phyloP scores from a whole-genome alignment of 2,888 invertebrate genomes.

The Tetramorium bicarinatum region DNA sequence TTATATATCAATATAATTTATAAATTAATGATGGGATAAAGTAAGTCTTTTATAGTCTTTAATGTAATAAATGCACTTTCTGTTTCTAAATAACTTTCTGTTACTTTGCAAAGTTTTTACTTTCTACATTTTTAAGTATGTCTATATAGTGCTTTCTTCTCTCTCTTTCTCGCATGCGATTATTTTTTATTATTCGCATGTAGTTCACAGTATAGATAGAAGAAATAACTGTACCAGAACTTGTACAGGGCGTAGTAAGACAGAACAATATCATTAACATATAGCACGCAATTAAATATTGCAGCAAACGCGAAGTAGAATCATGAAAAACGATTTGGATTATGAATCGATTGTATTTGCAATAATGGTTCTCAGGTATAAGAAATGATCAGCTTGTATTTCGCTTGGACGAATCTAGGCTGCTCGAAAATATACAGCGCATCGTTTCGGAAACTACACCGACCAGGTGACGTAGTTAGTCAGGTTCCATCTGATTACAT shows the following conservation, averaged over 20 bases:
- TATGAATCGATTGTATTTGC: not conserved
- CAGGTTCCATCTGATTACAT: not conserved
- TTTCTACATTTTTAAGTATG: slow-evolving; percentile 58
- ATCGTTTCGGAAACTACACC: not conserved
- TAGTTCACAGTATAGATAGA: not conserved
- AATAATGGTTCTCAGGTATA: not conserved
- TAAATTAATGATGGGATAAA: not conserved
- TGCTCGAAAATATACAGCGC: not conserved
- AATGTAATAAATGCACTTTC: not conserved
- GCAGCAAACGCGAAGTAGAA: not conserved
- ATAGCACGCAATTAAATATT: not conserved
- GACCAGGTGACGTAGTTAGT: not conserved
- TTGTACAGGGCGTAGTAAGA: not conserved
- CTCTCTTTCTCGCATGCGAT: slow-evolving; percentile 48
- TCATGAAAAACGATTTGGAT: not conserved
- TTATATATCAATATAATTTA: not conserved
- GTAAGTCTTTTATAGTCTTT: not conserved
- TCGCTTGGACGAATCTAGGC: no score
- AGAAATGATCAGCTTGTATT: not conserved
- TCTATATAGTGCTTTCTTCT: slow-evolving; percentile 29
- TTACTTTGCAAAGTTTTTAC: not conserved
- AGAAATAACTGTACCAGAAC: slow-evolving; percentile 9
- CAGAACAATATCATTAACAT: not conserved
- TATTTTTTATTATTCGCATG: slow-evolving; percentile 67
- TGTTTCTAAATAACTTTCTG: not conserved